A percentile compares a stretch with the other conserved stretches of the same genome.
Evolutionary conservation across 2,113 vertebrate genomes (phyloP).

Genomic region (Apteryx owenii): DNA sequence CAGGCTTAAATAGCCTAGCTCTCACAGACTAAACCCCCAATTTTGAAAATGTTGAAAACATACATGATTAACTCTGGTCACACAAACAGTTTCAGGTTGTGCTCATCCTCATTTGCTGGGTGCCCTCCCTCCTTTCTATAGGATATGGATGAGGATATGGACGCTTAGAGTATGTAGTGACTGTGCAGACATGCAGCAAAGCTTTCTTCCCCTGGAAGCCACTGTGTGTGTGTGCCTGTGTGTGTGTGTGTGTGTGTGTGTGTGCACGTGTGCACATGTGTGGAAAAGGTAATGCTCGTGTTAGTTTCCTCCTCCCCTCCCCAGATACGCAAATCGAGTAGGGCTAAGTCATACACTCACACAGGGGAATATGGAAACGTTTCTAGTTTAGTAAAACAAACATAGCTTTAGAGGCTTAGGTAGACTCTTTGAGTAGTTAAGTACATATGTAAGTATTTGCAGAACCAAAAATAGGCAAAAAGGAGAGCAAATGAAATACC

Average conservation of each 20-base stretch:
- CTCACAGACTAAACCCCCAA: not conserved
- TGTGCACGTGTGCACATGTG: no score
- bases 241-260: accelerated
- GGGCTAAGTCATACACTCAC: not conserved
- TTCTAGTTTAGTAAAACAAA: not conserved
- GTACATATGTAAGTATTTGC: not conserved
- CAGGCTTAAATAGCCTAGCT: not conserved
- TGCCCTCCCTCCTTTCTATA: accelerated
- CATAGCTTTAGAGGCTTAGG: not conserved
- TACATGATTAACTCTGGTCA: not conserved
- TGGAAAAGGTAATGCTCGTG: not conserved
- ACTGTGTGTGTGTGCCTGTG: accelerated
- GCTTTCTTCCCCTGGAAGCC: not conserved
- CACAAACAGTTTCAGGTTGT: not conserved
- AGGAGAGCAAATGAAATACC: not conserved
- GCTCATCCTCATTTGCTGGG: not conserved
- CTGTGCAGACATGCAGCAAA: accelerated
- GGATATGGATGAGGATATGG: not conserved
- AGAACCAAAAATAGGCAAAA: not conserved
- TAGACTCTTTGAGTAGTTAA: not conserved
- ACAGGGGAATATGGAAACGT: not conserved
- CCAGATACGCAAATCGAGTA: accelerated
- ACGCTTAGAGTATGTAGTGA: accelerated
- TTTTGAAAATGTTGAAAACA: not conserved
- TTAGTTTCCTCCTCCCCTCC: not conserved